Base-by-base conservation (phyloP, 2,113 vertebrate genomes). In the Rhinichthys klamathensis region DNA sequence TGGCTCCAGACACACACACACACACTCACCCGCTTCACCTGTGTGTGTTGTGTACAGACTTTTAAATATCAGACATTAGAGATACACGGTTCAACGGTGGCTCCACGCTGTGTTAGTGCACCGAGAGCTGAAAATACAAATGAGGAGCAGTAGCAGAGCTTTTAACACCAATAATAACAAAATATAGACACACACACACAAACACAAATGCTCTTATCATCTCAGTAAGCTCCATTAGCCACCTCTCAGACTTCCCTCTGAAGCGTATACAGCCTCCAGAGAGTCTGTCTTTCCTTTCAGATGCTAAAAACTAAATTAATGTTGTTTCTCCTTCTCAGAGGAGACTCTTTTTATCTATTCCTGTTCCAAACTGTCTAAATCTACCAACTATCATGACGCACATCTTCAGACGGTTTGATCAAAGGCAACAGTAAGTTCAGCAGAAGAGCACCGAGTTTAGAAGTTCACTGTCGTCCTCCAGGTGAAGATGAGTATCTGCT, bases 241-340 rank as follows among this genome's bases (percentile, higher is more conserved):
- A 65, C 49, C 80, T 82, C 84, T 15, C 83, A 86, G 84, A 58
- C 51, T 56, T 87, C 81, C 89, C 87, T 90, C 85, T 88, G 2
- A 56, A 80, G 21, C 35, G 61, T 35, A 65, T 69, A 84, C n/a
- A 76, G 49, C 18, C 74, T 56, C 56, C 23, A n/a, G 58, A 41
- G 13, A 79, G 56, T 61, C 56, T 61, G 77, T 80, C 58, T 80
- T 27, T 63, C 16, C 78, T 46, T 27, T 63, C n/a, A 63, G 38
- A 80, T n/a, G 18, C 58, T 63, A 80, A 63, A 80, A 80, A 80
- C 15, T 3, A 27, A 80, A 46, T 46, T 11, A 46, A 46, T 65
- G 38, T 30, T 80, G 15, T 6, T 27, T 80, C 4, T 80, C 6
- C 78, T 41, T 27, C n/a, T 44, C 3, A 44, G 77, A 79, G 35